A percentile compares a stretch with the other conserved stretches of the same genome.
These are phyloP conservation scores for Penaeus vannamei DNA, from an alignment of 1,140 invertebrate genomes.

Conservation along the genomic window DNA sequence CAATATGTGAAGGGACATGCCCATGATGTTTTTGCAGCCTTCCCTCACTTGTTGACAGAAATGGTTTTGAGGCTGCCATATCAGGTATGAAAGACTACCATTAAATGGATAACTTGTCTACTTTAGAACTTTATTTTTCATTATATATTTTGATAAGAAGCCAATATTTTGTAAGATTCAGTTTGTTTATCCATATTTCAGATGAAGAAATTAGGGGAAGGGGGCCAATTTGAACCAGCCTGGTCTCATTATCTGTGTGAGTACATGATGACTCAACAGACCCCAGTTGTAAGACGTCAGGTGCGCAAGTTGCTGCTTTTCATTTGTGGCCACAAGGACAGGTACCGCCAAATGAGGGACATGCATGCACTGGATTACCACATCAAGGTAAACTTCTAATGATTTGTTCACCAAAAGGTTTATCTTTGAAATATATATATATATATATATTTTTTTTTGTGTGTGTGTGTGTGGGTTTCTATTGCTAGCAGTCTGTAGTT, in stretches of 20 bases:
- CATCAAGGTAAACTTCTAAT: conserved; percentile 77
- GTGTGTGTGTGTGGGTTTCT: background rate
- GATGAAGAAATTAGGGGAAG: conserved; percentile 66
- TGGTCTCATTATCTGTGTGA: conserved; percentile 92
- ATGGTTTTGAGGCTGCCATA: conserved; percentile 94
- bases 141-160: background rate
- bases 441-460: conserved; percentile 9
- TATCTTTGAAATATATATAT: background rate
- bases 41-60: conserved; percentile 93
- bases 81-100: conserved; percentile 81
- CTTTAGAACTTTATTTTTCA: background rate
- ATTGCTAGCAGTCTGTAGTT: background rate
- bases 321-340: conserved; percentile 96
- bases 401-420: background rate
- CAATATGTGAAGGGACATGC: conserved; percentile 94
- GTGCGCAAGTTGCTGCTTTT: conserved; percentile 89
- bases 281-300: conserved; percentile 75
- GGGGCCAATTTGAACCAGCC: conserved; percentile 63
- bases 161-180: background rate
- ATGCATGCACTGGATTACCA: conserved; percentile 90
- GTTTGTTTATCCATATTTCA: background rate
- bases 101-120: too few species aligned
- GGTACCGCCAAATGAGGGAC: conserved; percentile 93
- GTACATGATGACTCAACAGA: conserved; percentile 91
- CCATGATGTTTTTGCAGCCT: conserved; percentile 93